phyloP scores from a whole-genome alignment of 2,797 vertebrate genomes.

The Phrynocephalus vlangalii region DNA sequence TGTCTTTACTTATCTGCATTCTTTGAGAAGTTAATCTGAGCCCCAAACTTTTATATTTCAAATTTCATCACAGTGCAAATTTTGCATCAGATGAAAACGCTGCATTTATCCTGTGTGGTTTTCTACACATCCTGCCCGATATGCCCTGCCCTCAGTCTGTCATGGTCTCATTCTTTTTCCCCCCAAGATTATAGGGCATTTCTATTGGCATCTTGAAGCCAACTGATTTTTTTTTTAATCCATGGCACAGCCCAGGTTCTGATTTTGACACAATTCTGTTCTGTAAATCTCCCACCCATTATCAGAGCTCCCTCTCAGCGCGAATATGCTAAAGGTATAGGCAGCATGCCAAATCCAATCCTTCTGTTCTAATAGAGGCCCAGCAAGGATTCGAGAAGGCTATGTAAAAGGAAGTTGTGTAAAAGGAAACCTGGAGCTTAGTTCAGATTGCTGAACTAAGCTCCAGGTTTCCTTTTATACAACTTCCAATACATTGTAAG shows the following conservation, averaged over 20 bases:
- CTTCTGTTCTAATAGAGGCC: conserved; percentile 17
- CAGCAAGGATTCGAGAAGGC: conserved; percentile 44
- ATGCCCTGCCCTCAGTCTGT: neutral
- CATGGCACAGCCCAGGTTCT: rapidly evolving
- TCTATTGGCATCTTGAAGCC: neutral
- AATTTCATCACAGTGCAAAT: neutral
- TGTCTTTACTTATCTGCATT: neutral
- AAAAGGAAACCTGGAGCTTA: too few species aligned
- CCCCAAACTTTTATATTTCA: neutral
- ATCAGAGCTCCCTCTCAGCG: neutral
- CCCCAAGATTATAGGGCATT: too few species aligned
- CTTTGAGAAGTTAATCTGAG: neutral
- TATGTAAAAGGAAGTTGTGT: neutral
- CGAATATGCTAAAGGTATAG: conserved; percentile 31
- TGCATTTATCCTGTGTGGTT: neutral
- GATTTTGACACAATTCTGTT: conserved; percentile 35
- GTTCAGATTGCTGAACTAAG: neutral
- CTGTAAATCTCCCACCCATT: conserved; percentile 42
- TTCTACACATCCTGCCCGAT: rapidly evolving
- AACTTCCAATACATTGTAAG: neutral
- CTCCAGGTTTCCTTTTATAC: conserved; percentile 31
- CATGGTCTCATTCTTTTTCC: neutral
- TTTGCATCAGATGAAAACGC: neutral
- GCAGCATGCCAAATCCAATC: neutral
- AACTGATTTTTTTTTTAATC: neutral